Base-by-base conservation (phyloP, 1,140 invertebrate genomes). In the Pseudomyrmex dendroicus region DNA sequence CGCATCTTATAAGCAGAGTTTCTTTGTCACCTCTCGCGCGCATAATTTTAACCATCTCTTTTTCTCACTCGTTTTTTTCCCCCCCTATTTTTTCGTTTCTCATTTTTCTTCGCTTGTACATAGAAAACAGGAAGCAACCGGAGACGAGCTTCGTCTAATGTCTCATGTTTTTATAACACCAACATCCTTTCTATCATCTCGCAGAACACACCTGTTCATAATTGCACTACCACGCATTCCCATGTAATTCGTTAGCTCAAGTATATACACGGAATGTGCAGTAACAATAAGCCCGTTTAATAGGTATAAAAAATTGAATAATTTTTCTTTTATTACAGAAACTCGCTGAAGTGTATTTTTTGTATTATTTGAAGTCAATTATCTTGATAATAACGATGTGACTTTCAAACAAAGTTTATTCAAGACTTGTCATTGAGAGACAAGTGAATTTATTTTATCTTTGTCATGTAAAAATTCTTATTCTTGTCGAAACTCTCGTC, bases 191-290 rank as follows among this genome's bases (percentile, higher is more conserved):
- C 9, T 61, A 82, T 73, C 48, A 54, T 35, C 9, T 20, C 20
- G 7, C 7, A 15, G 13, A 73, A 82, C 3, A 52, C 15, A 82
- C 44, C 74, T 57, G 66, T 44, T 82, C 72, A 66, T 48, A n/a
- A 64, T 85, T 83, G 87, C 83, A 85, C 78, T 8, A 78, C 48
- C 54, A 57, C 70, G 48, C 74, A 74, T 87, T 61, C 72, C 63
- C 66, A 68, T 56, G 56, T 35, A 35, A 35, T 84, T 89, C 66
- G 78, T 84, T 89, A 56, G 56, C 68, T 83, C 82, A 35, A 35
- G 5, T 35, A 73, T 84, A 48, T 25, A 13, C 50, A 20, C 10
- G 7, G 56, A 54, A 22, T 73, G 22, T 74, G 67, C 20, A 17
- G 44, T 68, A 80, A 50, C 20, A 35, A 35, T 35, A 4, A 20